Conservation (phyloP, 2,113 vertebrate genomes). For the Myiozetetes cayanensis region DNA sequence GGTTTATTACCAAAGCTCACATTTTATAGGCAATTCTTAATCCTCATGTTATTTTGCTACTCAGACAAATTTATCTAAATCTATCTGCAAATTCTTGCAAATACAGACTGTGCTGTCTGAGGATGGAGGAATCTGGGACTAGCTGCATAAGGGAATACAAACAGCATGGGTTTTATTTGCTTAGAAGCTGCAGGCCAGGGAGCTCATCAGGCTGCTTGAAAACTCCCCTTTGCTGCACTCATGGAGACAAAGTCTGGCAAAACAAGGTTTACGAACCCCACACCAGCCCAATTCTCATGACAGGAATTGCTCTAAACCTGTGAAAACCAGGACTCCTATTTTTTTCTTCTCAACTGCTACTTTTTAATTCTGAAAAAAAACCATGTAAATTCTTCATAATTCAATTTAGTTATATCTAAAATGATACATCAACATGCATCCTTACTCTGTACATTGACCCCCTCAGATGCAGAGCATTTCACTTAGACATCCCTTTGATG, state of each 20-base stretch:
- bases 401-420: neutral
- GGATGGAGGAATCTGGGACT: neutral
- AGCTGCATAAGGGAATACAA: neutral
- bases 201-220: neutral
- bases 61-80: slow-evolving; percentile 35
- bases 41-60: slow-evolving; percentile 13
- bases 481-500: neutral
- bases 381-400: neutral
- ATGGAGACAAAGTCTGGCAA: neutral
- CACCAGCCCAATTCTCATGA: neutral
- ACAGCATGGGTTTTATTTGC: neutral
- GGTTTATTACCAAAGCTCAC: slow-evolving; percentile 50
- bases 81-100: slow-evolving; percentile 22
- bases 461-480: neutral
- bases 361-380: neutral
- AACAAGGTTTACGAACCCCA: neutral
- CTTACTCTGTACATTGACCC: neutral
- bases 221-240: neutral
- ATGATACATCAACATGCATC: neutral
- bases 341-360: neutral
- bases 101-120: slow-evolving; percentile 18
- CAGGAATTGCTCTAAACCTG: neutral
- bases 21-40: slow-evolving; percentile 52
- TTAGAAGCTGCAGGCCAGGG: neutral
- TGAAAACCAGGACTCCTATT: neutral